Conservation (phyloP, 2,113 vertebrate species). For the Penelope pileata region DNA sequence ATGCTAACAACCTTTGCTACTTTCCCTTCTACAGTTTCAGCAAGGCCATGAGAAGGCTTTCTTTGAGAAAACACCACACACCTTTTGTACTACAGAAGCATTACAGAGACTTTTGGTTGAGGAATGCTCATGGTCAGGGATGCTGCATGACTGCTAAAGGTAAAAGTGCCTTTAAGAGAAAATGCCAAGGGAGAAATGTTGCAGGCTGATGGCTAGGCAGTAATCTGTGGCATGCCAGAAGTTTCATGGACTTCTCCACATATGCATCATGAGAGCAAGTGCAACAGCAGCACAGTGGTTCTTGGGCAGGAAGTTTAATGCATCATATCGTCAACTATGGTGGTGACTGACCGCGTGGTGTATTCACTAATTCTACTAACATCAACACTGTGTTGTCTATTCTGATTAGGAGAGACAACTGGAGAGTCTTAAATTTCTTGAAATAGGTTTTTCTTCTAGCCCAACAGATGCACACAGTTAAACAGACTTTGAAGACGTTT, state of each 20-base stretch:
- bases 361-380: not conserved
- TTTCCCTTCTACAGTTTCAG: not conserved
- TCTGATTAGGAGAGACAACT: not conserved
- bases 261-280: not conserved
- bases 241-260: not conserved
- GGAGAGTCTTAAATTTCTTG: not conserved
- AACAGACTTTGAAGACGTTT: not conserved
- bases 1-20: not conserved
- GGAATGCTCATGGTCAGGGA: not conserved
- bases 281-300: not conserved
- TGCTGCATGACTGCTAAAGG: not conserved
- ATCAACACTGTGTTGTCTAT: not conserved
- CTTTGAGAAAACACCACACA: not conserved
- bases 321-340: not conserved
- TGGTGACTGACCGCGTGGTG: not conserved
- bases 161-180: not conserved
- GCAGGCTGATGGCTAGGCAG: not conserved
- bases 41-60: not conserved
- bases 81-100: not conserved
- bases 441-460: not conserved
- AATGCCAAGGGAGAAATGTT: not conserved
- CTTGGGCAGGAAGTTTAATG: not conserved
- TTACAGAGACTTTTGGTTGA: not conserved
- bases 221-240: not conserved
- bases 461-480: not conserved